Conservation (phyloP, 2,113 vertebrate species). For the Deroptyus accipitrinus region DNA sequence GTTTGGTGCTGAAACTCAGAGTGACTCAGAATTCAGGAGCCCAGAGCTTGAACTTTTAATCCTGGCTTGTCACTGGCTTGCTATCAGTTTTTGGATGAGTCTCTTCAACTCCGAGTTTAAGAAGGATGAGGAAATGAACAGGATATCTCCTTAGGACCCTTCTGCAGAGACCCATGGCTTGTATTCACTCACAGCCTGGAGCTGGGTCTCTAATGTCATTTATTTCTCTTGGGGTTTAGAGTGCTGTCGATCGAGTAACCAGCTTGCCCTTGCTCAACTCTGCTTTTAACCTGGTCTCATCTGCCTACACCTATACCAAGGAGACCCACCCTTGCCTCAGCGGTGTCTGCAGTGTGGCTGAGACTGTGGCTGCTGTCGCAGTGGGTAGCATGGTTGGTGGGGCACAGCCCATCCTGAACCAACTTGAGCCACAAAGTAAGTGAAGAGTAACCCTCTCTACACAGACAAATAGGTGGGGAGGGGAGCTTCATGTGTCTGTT, state of each 20-base stretch:
- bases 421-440: constrained; percentile 91
- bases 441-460: background rate
- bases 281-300: constrained; percentile 80
- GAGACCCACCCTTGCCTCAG: constrained; percentile 83
- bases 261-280: constrained; percentile 87
- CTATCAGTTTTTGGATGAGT: background rate
- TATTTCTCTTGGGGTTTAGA: constrained; percentile 39
- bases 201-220: background rate
- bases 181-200: background rate
- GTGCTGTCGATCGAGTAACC: constrained; percentile 79
- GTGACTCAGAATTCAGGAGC: background rate
- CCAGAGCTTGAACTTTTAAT: background rate
- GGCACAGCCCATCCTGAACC: constrained; percentile 86
- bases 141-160: background rate
- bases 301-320: constrained; percentile 84
- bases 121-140: background rate
- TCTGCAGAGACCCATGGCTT: background rate
- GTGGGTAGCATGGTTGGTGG: constrained; percentile 78
- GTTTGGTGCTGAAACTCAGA: background rate
- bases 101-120: background rate
- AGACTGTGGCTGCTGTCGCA: constrained; percentile 82
- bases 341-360: constrained; percentile 82
- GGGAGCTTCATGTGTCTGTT: accelerated
- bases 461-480: background rate
- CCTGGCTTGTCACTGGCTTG: background rate